phyloP scores from a whole-genome alignment of 2,797 vertebrate species.

The Neosalanx taihuensis region DNA sequence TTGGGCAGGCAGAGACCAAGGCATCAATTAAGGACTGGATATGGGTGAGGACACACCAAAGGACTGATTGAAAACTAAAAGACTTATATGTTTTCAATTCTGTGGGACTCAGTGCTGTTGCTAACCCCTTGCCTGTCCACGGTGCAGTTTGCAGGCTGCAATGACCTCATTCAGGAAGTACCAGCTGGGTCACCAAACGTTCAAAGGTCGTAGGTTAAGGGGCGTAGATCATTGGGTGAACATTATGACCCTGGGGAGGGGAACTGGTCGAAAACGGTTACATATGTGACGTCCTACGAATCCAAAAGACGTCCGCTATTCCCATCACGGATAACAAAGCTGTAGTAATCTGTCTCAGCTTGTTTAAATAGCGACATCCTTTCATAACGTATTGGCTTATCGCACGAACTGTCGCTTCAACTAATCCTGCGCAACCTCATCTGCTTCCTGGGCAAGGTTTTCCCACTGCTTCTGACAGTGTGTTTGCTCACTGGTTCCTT shows the following conservation, averaged over 20 bases:
- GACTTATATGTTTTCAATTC: too few species aligned
- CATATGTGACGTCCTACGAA: too few species aligned
- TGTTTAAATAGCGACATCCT: constrained; percentile 6
- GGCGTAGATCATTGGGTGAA: not conserved
- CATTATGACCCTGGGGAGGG: not conserved
- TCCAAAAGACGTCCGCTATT: not conserved
- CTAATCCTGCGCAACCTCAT: constrained; percentile 21
- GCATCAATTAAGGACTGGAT: constrained; percentile 43
- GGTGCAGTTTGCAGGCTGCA: not conserved
- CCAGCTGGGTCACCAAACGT: not conserved
- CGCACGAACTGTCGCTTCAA: constrained; percentile 13
- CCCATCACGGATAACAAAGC: not conserved
- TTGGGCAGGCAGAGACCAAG: not conserved
- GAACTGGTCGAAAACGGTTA: too few species aligned
- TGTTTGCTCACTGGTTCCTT: constrained; percentile 32
- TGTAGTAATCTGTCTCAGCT: not conserved
- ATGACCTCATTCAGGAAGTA: not conserved
- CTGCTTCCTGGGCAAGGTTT: constrained; percentile 22
- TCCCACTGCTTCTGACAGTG: constrained; percentile 1
- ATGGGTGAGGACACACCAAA: constrained; percentile 13
- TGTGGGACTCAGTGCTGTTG: too few species aligned
- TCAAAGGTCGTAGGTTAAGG: constrained; percentile 4
- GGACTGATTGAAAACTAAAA: not conserved
- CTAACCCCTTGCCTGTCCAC: too few species aligned
- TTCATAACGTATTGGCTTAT: constrained; percentile 14